A percentile compares a stretch with the other conserved stretches of the same genome.
Evolutionary conservation across 2,113 vertebrate species (phyloP).

Genomic region (Corapipo altera): DNA sequence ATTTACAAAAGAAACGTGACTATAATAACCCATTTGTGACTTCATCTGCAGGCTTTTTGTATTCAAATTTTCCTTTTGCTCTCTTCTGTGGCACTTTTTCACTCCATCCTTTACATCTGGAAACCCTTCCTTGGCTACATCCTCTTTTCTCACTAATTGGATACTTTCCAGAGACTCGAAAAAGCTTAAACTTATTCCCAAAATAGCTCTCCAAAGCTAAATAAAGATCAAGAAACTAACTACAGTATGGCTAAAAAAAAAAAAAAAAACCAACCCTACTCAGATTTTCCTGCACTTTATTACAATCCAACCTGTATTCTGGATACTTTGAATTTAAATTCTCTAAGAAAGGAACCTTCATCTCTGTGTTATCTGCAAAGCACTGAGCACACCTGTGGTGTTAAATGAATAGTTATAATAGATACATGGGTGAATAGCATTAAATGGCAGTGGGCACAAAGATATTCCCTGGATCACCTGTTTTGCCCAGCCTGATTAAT

Average conservation of each 20-base stretch:
- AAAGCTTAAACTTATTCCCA: background rate
- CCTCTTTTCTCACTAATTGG: constrained; percentile 21
- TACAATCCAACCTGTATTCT: background rate
- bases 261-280: background rate
- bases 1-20: constrained; percentile 14
- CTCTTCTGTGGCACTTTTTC: background rate
- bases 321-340: background rate
- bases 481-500: constrained; percentile 24
- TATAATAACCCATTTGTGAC: background rate
- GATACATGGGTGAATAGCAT: constrained; percentile 20
- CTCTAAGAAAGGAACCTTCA: background rate
- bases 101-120: background rate
- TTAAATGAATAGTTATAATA: constrained; percentile 11
- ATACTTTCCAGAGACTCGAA: background rate
- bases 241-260: background rate
- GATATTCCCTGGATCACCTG: constrained; percentile 43
- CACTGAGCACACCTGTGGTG: constrained; percentile 41
- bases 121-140: background rate
- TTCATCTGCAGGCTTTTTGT: background rate
- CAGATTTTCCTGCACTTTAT: background rate
- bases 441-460: constrained; percentile 36
- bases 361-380: constrained; percentile 7
- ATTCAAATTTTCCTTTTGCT: background rate
- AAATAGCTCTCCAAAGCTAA: constrained; percentile 22
- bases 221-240: constrained; percentile 31